A percentile compares a stretch with the other conserved stretches of the same genome.
Evolutionary conservation across 2,113 vertebrate species (phyloP).

Genomic region (Sisor rabdophorus): DNA sequence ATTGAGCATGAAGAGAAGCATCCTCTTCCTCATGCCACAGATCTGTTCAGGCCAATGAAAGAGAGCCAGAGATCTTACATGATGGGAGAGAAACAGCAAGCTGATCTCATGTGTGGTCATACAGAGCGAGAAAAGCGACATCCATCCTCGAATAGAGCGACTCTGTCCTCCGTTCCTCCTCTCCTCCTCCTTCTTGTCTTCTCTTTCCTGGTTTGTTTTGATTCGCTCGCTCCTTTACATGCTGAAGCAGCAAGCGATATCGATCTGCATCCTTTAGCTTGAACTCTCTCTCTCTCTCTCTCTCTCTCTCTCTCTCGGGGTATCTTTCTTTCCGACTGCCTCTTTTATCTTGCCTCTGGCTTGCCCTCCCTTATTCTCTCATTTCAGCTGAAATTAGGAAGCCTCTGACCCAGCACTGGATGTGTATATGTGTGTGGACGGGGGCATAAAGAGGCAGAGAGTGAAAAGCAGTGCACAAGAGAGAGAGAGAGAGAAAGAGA

Average conservation of each 20-base stretch:
- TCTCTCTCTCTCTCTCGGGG: too few species aligned
- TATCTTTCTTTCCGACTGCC: conserved; percentile 10
- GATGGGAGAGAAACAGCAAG: conserved; percentile 26
- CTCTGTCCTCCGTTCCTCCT: conserved; percentile 16
- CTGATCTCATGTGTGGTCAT: neutral
- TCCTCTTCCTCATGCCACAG: conserved; percentile 14
- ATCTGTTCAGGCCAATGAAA: conserved; percentile 11
- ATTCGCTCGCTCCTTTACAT: conserved; percentile 50
- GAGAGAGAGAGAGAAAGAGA: neutral
- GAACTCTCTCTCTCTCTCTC: conserved; percentile 1
- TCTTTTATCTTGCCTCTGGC: conserved; percentile 55
- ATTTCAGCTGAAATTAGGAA: conserved; percentile 39
- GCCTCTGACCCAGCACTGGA: conserved; percentile 17
- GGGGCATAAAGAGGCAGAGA: conserved; percentile 21
- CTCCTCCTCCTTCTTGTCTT: neutral
- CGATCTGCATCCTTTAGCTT: conserved; percentile 40
- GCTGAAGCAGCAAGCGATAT: conserved; percentile 49
- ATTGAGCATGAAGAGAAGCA: neutral
- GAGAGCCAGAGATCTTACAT: conserved; percentile 20
- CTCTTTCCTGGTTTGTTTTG: conserved; percentile 48
- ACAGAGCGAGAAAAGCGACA: conserved; percentile 24
- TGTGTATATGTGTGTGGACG: conserved; percentile 36
- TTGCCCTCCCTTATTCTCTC: conserved; percentile 49
- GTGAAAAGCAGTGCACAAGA: neutral
- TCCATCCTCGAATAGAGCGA: conserved; percentile 38